Evolutionary conservation across 2,888 invertebrate species (phyloP).

Genomic region (Mesorhabditis sp.): DNA sequence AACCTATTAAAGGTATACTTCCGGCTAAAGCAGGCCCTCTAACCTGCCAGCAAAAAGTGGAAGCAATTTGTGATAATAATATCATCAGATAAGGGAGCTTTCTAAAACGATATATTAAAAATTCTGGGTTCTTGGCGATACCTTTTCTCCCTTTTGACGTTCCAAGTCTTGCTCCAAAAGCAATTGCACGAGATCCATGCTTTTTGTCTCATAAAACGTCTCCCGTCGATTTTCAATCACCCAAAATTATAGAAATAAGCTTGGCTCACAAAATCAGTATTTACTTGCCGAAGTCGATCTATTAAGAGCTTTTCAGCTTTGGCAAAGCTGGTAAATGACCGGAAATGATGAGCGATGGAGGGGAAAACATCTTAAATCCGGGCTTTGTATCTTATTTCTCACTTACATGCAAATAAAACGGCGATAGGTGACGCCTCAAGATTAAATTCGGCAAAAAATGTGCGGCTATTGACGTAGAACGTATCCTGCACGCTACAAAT

Average conservation of each 20-base stretch:
- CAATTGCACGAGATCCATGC: constrained; percentile 22
- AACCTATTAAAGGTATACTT: neutral
- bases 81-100: constrained; percentile 2
- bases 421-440: neutral
- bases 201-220: constrained; percentile 13
- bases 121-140: neutral
- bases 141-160: constrained; percentile 10
- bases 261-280: constrained; percentile 7
- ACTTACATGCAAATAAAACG: constrained; percentile 4
- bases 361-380: constrained; percentile 5
- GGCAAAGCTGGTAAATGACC: constrained; percentile 8
- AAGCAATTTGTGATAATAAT: constrained; percentile 1
- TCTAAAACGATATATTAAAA: neutral
- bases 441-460: neutral
- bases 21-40: neutral
- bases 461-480: constrained; percentile 1
- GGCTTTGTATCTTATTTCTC: neutral
- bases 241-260: neutral
- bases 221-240: neutral
- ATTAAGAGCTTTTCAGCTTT: constrained; percentile 9
- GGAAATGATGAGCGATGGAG: constrained; percentile 8
- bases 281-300: constrained; percentile 14
- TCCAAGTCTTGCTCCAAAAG: constrained; percentile 15
- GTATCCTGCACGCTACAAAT: neutral
- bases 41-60: constrained; percentile 6